Percentiles rank a stretch among this genome's conserved stretches.
Conservation (phyloP, 2,797 vertebrate species). For the Neostethus bicornis region DNA sequence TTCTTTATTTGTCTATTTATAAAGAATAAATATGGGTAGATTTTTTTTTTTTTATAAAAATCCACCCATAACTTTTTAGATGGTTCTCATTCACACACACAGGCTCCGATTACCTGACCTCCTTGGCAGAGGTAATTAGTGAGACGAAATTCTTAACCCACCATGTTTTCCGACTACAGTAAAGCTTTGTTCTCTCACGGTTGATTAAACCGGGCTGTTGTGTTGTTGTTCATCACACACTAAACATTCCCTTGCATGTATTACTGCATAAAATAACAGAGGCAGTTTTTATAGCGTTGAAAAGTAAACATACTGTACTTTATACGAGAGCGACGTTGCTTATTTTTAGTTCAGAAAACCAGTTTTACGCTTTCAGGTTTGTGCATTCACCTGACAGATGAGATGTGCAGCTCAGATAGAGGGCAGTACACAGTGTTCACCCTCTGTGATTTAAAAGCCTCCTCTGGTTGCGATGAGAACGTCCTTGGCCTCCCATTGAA, state of each 20-base stretch:
- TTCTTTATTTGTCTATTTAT: too few relatives aligned
- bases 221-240: neutral
- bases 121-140: too few relatives aligned
- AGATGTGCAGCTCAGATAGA: slow-evolving; percentile 3
- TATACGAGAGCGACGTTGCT: neutral
- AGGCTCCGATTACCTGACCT: too few relatives aligned
- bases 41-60: too few relatives aligned
- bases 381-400: slow-evolving; percentile 6
- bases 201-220: slow-evolving; percentile 8
- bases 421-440: slow-evolving; percentile 5
- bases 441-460: slow-evolving; percentile 62
- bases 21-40: too few relatives aligned
- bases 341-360: neutral
- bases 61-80: too few relatives aligned
- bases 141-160: neutral
- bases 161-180: neutral
- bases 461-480: slow-evolving; percentile 36
- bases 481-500: slow-evolving; percentile 64
- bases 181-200: neutral
- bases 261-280: too few relatives aligned
- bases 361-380: neutral
- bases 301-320: neutral
- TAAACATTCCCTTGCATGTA: too few relatives aligned
- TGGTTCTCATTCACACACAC: too few relatives aligned
- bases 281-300: too few relatives aligned